Evolutionary conservation across 2,888 invertebrate genomes (phyloP).

Genomic region (Lasioglossum marginatum): DNA sequence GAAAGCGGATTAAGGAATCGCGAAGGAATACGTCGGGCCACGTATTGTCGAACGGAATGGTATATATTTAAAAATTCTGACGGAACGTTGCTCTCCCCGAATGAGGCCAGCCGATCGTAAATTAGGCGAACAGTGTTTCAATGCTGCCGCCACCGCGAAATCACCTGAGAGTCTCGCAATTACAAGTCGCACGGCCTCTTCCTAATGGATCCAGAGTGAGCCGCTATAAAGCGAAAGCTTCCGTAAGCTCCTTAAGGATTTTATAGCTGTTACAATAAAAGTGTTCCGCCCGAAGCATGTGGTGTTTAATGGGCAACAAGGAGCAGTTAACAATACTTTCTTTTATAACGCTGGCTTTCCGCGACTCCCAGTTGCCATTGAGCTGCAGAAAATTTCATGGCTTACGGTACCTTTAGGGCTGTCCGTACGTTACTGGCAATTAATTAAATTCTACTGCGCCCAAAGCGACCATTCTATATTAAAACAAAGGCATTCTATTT

Average conservation of each 20-base stretch:
- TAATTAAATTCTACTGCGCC: background rate
- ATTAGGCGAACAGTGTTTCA: background rate
- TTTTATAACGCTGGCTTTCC: background rate
- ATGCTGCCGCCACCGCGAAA: background rate
- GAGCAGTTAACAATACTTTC: slow-evolving; percentile 18
- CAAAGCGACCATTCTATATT: background rate
- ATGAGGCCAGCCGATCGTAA: background rate
- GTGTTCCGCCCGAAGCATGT: background rate
- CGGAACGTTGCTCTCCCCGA: background rate
- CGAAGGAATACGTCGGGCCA: background rate
- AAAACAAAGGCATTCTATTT: background rate
- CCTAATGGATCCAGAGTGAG: slow-evolving; percentile 8
- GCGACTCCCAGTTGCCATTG: background rate
- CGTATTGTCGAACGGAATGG: background rate
- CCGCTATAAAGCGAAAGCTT: background rate
- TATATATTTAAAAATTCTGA: background rate
- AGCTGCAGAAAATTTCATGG: background rate
- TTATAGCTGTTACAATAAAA: slow-evolving; percentile 9
- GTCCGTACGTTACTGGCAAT: background rate
- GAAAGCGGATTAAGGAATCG: background rate
- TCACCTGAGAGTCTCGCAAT: background rate
- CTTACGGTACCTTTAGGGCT: background rate
- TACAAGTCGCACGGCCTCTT: background rate
- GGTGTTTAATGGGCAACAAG: slow-evolving; percentile 14
- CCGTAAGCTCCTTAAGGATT: slow-evolving; percentile 6